These are phyloP conservation scores for Podocnemis expansa DNA, from an alignment of 2,113 vertebrate species.

Conservation along the genomic window DNA sequence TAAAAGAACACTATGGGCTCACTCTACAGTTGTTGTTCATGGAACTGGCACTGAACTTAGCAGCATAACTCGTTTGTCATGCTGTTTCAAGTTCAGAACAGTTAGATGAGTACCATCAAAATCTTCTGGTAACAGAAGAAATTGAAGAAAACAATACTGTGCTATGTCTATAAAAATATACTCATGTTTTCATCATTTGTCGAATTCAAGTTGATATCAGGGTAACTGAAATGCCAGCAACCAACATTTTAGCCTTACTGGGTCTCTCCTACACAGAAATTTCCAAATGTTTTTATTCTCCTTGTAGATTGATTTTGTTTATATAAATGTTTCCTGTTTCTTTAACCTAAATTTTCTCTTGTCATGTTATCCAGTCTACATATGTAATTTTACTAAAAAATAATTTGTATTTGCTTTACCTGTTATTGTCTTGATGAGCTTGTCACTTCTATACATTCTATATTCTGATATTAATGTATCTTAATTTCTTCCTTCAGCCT, in stretches of 20 bases:
- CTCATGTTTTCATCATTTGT: neutral
- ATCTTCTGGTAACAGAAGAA: neutral
- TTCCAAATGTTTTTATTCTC: conserved; percentile 33
- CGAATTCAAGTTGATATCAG: neutral
- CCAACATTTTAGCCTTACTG: neutral
- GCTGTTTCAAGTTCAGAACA: neutral
- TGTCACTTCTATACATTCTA: conserved; percentile 11
- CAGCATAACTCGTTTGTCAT: neutral
- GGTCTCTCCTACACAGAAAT: conserved; percentile 23
- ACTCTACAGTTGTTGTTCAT: neutral
- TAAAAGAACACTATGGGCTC: neutral
- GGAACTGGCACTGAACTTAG: neutral
- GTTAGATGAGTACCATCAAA: neutral
- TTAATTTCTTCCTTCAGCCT: neutral
- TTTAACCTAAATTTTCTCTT: conserved; percentile 26
- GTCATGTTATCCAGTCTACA: conserved; percentile 20
- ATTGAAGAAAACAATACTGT: neutral
- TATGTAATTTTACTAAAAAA: conserved; percentile 49
- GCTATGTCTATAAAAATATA: neutral
- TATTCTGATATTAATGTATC: neutral
- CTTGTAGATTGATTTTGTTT: conserved; percentile 44
- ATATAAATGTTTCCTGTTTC: conserved; percentile 29
- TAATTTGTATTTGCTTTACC: neutral
- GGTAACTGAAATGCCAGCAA: neutral
- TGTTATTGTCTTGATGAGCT: conserved; percentile 6